Base-by-base conservation (phyloP, 2,113 vertebrate genomes). In the Siniperca knerii region DNA sequence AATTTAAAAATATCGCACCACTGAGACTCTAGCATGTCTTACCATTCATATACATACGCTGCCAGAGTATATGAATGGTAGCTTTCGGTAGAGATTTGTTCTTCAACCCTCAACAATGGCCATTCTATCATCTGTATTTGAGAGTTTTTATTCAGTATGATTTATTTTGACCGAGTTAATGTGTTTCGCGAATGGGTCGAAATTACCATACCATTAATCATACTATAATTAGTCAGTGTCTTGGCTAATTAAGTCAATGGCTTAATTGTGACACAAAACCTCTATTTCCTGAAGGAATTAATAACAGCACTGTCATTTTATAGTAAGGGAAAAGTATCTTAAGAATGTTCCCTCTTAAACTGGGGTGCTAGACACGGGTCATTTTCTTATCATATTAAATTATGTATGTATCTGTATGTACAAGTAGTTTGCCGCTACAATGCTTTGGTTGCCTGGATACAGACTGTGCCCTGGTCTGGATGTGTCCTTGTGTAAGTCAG, bases 141-240 rank as follows among this genome's bases (percentile, higher is more conserved):
- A 89, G 85, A 84, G 81, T 86, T 92, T 90, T 94, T 89, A 74
- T 54, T 90, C 79, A 89, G 75, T 83, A 86, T 96, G 91, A 96
- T 96, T 95, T 92, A 94, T 94, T 94, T 90, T 85, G 91, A 92
- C 89, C 87, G 73, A 86, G 78, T 90, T 95, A 93, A 95, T 96
- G 87, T 90, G 95, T 92, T 92, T 89, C 91, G 91, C 89, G 18
- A 60, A 96, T 93, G 88, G 52, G 50, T 94, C 68, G 74, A 90
- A 96, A 96, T 96, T 96, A 95, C 85, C 92, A 93, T 93, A 95
- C 93, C 93, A 96, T 97, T 97, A 97, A 97, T 97, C 95, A 96
- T 81, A 93, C 93, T 94, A 96, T 96, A 96, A 97, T 96, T 96
- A 95, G 90, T 21, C 52, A 54, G 1, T 54, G 52, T 54, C 52